phyloP scores from a whole-genome alignment of 2,113 vertebrate species.

The Peromyscus leucopus region DNA sequence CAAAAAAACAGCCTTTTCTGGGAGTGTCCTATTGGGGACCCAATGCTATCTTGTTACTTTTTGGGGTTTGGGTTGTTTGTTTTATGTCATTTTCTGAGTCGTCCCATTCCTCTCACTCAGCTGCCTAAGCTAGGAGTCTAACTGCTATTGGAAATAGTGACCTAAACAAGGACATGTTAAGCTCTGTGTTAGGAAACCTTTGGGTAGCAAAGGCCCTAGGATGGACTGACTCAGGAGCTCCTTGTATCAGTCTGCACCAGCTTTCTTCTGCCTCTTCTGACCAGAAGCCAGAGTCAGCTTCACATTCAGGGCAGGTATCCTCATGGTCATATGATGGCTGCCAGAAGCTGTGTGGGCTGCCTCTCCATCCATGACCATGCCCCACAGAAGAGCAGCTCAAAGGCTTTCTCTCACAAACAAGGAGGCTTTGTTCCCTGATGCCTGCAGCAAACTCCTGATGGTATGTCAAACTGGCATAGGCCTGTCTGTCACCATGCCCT shows the following conservation, averaged over 20 bases:
- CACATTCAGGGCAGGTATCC: background rate
- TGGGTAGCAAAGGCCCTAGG: background rate
- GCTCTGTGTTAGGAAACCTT: background rate
- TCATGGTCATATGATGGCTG: background rate
- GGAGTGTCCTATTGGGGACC: background rate
- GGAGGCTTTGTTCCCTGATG: background rate
- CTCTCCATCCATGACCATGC: background rate
- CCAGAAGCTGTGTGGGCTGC: background rate
- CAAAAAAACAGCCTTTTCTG: background rate
- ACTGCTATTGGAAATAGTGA: background rate
- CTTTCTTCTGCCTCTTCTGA: background rate
- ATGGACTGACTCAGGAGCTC: background rate
- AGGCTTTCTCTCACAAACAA: conserved; percentile 13
- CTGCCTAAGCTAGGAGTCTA: background rate
- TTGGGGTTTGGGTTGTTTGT: background rate
- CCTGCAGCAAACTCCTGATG: background rate
- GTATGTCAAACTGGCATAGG: background rate
- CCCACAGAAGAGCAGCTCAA: background rate
- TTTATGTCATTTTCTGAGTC: background rate
- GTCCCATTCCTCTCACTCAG: background rate
- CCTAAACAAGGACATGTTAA: too few relatives aligned
- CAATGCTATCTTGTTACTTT: background rate
- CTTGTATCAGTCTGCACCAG: background rate
- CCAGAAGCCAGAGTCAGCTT: background rate
- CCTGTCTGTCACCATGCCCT: background rate